Evolutionary conservation across 2,888 invertebrate genomes (phyloP), one percentile per base, ranked within the genome.

Genomic region (Dolichopus griseipennis): DNA sequence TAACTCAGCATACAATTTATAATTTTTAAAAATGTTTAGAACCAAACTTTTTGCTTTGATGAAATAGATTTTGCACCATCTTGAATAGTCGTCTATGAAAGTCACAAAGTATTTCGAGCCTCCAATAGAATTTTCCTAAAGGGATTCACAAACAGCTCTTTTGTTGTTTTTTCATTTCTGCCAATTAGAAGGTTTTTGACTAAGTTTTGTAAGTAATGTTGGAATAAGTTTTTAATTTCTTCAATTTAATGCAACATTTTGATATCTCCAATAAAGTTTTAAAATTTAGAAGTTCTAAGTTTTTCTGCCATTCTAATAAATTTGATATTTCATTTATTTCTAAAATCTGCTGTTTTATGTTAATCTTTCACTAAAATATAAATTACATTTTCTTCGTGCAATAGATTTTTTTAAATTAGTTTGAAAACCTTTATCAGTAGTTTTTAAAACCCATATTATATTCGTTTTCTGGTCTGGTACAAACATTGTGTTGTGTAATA

Each of bases 31-130:
- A 52, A 52, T n/a, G 6, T 52, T 52, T 15, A 6, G 43, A 21
- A 65, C 73, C 65, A 71, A 73, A 34, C 64, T 66, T 69, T 74
- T 74, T 0, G 67, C 27, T 65, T 68, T 68, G 10, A 68, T 61
- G 15, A 27, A 27, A 27, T 27, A 27, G 2, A 27, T 27, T 27
- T 27, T 5, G 2, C 27, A 27, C 27, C 27, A 27, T 27, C 27
- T 27, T 27, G 27, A 27, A 27, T 27, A 27, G 27, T 66, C 37
- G 20, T 69, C 68, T 2, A 69, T 65, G 62, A 65, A 65, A 0
- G 69, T 70, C 69, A 69, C 18, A 63, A 67, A 70, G 61, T 41
- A 69, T 43, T 43, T 43, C 4, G 66, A 61, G 66, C 66, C 65
- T 18, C 69, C 69, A 43, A 65, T n/a, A n/a, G n/a, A n/a, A n/a